Percentiles rank a stretch among this genome's conserved stretches.
phyloP scores from a whole-genome alignment of 2,797 vertebrate genomes.

The Delichon dasypus region DNA sequence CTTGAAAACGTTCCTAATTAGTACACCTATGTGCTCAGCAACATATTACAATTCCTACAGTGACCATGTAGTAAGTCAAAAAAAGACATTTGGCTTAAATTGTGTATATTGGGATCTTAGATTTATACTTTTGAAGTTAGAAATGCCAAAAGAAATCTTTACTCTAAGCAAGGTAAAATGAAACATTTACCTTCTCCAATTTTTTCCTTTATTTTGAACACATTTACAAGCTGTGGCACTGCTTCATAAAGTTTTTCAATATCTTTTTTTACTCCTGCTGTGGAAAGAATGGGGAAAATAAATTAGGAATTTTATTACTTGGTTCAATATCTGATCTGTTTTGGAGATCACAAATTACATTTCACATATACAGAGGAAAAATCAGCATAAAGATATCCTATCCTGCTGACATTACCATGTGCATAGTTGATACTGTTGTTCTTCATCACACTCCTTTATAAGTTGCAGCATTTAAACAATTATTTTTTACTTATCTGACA shows the following conservation, averaged over 20 bases:
- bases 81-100: not conserved
- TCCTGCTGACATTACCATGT: not conserved
- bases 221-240: slow-evolving; percentile 87
- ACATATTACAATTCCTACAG: not conserved
- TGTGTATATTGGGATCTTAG: not conserved
- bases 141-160: not conserved
- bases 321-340: not conserved
- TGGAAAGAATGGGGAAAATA: slow-evolving; percentile 12
- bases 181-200: slow-evolving; percentile 91
- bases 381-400: not conserved
- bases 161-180: not conserved
- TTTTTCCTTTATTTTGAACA: slow-evolving; percentile 90
- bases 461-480: not conserved
- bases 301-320: not conserved
- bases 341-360: not conserved
- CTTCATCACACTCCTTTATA: not conserved
- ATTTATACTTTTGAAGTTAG: not conserved
- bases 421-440: not conserved
- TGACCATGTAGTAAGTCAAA: not conserved
- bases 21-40: not conserved
- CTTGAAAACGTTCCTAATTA: not conserved
- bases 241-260: slow-evolving; percentile 90
- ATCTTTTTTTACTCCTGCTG: slow-evolving; percentile 84
- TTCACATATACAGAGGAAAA: not conserved
- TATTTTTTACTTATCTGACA: not conserved